Conservation (phyloP, 1,140 invertebrate species). For the Centruroides sculpturatus region DNA sequence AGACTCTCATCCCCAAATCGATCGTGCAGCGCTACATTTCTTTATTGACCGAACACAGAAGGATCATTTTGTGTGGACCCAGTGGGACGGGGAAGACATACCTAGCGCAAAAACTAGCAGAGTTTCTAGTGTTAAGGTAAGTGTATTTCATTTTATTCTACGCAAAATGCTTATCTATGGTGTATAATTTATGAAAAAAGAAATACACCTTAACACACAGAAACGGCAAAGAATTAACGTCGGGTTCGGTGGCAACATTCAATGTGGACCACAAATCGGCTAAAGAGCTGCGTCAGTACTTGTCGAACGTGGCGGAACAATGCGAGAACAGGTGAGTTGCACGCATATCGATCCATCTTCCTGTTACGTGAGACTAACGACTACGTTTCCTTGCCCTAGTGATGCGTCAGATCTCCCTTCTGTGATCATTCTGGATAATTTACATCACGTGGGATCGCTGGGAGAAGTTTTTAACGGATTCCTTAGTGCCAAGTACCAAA, state of each 20-base stretch:
- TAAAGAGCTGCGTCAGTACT: constrained; percentile 80
- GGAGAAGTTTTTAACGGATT: constrained; percentile 82
- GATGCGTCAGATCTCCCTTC: constrained; percentile 51
- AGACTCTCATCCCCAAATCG: constrained; percentile 88
- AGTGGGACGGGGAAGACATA: constrained; percentile 96
- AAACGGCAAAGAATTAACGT: constrained; percentile 1
- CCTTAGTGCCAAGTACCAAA: constrained; percentile 54
- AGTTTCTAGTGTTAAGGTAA: constrained; percentile 50
- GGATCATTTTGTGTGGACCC: constrained; percentile 88
- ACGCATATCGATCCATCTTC: neutral
- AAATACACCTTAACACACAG: neutral
- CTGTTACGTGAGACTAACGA: no score
- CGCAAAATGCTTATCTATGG: neutral
- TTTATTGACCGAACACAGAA: constrained; percentile 72
- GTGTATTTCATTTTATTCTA: neutral
- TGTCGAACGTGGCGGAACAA: constrained; percentile 80
- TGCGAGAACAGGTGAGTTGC: constrained; percentile 37
- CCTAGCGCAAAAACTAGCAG: constrained; percentile 78
- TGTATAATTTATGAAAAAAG: no score
- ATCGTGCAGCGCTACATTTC: constrained; percentile 85
- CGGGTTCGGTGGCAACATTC: constrained; percentile 31
- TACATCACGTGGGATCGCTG: constrained; percentile 80
- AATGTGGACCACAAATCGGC: constrained; percentile 87
- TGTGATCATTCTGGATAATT: constrained; percentile 89
- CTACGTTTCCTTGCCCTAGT: neutral